These are phyloP conservation scores for Drosophila arawakana DNA, from an alignment of 1,140 invertebrate species.

Conservation along the genomic window DNA sequence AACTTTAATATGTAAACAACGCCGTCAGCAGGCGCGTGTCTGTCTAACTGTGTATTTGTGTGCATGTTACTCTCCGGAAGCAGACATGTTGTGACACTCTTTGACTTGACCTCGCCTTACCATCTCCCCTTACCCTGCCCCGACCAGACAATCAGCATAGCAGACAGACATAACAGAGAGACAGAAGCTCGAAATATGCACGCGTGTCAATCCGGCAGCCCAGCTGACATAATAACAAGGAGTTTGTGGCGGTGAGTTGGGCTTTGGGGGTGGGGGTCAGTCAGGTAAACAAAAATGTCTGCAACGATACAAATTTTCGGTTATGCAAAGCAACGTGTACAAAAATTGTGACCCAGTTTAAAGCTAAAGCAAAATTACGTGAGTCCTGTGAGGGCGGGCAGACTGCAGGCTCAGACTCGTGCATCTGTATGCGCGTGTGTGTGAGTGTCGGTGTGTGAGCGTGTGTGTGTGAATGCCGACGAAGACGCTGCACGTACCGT, in stretches of 20 bases:
- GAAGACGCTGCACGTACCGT: slow-evolving; percentile 69
- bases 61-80: slow-evolving; percentile 62
- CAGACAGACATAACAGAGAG: slow-evolving; percentile 48
- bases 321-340: slow-evolving; percentile 68
- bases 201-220: slow-evolving; percentile 59
- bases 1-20: slow-evolving; percentile 83
- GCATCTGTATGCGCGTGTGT: background rate
- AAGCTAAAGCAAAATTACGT: slow-evolving; percentile 73
- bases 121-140: slow-evolving; percentile 4
- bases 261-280: background rate
- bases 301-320: slow-evolving; percentile 74
- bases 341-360: slow-evolving; percentile 74
- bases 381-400: slow-evolving; percentile 58
- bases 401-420: slow-evolving; percentile 57
- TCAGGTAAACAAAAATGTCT: slow-evolving; percentile 66
- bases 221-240: slow-evolving; percentile 66
- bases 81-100: slow-evolving; percentile 82
- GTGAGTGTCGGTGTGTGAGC: slow-evolving; percentile 6
- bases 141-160: slow-evolving; percentile 13
- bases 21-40: slow-evolving; percentile 58
- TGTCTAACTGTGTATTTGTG: slow-evolving; percentile 40
- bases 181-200: slow-evolving; percentile 50
- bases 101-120: slow-evolving; percentile 75
- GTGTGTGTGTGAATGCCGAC: slow-evolving; percentile 19
- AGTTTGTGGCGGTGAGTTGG: background rate